Conservation (phyloP, 2,888 invertebrate genomes). For the Alentia gelatinosa region DNA sequence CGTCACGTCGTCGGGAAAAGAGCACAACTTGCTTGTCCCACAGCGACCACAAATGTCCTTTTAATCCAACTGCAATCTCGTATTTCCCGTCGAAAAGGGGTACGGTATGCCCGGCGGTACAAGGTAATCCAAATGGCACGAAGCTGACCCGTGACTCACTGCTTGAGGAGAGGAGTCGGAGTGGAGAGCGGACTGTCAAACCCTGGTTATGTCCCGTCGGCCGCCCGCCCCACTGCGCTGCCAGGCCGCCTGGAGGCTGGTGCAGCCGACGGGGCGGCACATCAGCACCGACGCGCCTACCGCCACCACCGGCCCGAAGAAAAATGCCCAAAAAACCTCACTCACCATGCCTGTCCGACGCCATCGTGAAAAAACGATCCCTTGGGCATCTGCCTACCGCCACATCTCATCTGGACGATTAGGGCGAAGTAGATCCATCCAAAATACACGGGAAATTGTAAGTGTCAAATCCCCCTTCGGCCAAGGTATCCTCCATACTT, state of each 20-base stretch:
- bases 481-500: constrained; percentile 36
- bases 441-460: not conserved
- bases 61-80: too few species aligned
- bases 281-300: too few species aligned
- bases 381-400: constrained; percentile 1
- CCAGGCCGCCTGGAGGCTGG: not conserved
- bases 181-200: not conserved
- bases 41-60: too few species aligned
- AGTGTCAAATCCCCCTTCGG: not conserved
- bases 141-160: not conserved
- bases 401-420: not conserved
- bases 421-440: not conserved
- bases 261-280: not conserved
- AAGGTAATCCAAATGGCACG: not conserved
- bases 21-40: too few species aligned
- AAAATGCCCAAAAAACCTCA: not conserved
- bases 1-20: too few species aligned
- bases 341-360: constrained; percentile 50
- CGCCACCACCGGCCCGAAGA: not conserved
- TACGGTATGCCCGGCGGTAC: too few species aligned
- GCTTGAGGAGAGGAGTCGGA: not conserved
- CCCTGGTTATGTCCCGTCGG: not conserved
- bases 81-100: too few species aligned
- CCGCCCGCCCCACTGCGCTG: not conserved
- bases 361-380: constrained; percentile 34